These are phyloP conservation scores for Caenorhabditis brenneri DNA, from an alignment of 1,140 invertebrate genomes.

Conservation along the genomic window DNA sequence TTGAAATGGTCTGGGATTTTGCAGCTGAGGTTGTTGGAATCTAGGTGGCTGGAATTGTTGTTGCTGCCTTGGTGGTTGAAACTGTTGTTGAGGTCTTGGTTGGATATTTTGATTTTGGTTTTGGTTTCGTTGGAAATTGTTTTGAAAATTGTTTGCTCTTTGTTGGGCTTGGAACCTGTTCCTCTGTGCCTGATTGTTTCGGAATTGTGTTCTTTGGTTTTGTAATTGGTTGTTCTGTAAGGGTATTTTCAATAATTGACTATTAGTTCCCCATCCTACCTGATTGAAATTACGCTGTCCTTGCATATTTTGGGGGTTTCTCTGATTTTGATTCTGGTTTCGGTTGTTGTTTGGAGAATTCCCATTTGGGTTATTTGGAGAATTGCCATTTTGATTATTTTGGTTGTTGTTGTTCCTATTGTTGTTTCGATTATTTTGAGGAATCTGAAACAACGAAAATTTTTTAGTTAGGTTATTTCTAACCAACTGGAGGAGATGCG, in stretches of 20 bases:
- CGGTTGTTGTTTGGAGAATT: background rate
- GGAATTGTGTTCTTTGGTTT: conserved; percentile 25
- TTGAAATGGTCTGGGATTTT: conserved; percentile 16
- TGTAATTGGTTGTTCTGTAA: conserved; percentile 32
- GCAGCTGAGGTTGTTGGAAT: background rate
- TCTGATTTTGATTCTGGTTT: conserved; percentile 12
- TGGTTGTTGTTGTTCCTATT: background rate
- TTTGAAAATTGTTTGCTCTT: conserved; percentile 17
- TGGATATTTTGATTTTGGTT: conserved; percentile 7
- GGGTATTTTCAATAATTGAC: background rate
- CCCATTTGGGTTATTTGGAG: background rate
- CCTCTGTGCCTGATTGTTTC: conserved; percentile 10
- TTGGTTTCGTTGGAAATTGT: background rate
- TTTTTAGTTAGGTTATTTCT: background rate
- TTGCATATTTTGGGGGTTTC: conserved; percentile 1
- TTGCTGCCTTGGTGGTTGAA: background rate
- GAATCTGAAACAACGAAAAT: background rate
- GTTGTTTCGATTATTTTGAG: conserved; percentile 15
- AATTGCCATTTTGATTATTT: background rate
- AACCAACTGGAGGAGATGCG: background rate
- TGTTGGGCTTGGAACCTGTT: conserved; percentile 7
- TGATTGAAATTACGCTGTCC: conserved; percentile 26
- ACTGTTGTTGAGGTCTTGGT: conserved; percentile 26
- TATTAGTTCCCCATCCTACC: background rate
- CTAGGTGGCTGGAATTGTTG: background rate